Evolutionary conservation across 2,888 invertebrate genomes (phyloP).

Genomic region (Arge pagana): DNA sequence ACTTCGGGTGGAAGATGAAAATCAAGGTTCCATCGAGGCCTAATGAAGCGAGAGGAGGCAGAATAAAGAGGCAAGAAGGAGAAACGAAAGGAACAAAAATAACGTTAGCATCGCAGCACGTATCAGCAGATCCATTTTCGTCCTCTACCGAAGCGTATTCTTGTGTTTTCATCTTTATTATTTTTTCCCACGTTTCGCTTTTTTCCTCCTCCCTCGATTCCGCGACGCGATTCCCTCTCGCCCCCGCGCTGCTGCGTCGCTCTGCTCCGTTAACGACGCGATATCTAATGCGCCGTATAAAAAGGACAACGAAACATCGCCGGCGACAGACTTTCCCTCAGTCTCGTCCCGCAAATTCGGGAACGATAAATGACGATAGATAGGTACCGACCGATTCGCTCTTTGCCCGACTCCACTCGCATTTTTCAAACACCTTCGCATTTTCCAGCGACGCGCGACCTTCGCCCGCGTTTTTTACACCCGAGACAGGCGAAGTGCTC

Average conservation of each 20-base stretch:
- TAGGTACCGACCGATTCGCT: slow-evolving; percentile 3
- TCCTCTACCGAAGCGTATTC: no score
- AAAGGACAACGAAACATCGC: no score
- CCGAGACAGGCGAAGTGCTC: slow-evolving; percentile 2
- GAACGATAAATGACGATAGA: no score
- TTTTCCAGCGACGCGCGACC: slow-evolving; percentile 24
- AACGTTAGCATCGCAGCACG: no score
- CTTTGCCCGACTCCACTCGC: slow-evolving; percentile 2
- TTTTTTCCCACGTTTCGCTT: neutral
- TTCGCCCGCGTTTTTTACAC: slow-evolving; percentile 19
- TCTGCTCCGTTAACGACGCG: no score
- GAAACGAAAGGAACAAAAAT: neutral
- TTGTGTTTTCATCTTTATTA: neutral
- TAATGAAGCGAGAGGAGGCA: slow-evolving; percentile 5
- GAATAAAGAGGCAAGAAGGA: no score
- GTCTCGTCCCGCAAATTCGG: no score
- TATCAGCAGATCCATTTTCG: no score
- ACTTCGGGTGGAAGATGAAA: slow-evolving; percentile 11
- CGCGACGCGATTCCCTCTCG: slow-evolving; percentile 6
- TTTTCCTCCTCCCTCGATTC: neutral
- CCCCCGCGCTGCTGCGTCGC: no score
- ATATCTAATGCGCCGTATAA: no score
- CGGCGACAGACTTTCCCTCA: neutral
- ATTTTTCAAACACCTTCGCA: neutral
- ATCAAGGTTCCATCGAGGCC: slow-evolving; percentile 18